A percentile compares a stretch with the other conserved stretches of the same genome.
Evolutionary conservation across 1,140 invertebrate species (phyloP).

Genomic region (Diuraphis noxia): DNA sequence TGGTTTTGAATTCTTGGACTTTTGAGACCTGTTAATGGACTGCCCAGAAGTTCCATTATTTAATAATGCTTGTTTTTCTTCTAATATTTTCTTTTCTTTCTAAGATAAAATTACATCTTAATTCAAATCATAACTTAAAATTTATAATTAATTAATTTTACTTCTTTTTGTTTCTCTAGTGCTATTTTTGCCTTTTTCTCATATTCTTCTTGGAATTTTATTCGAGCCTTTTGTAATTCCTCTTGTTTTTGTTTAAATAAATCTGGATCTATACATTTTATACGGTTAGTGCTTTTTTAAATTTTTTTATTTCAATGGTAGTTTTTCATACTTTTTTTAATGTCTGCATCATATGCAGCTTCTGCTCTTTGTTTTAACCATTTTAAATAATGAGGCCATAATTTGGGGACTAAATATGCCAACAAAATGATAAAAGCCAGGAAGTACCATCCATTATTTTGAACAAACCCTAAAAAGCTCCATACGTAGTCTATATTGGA

Average conservation of each 20-base stretch:
- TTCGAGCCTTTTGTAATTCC: slow-evolving; percentile 55
- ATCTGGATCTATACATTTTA: slow-evolving; percentile 55
- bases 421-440: neutral
- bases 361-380: slow-evolving; percentile 13
- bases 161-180: slow-evolving; percentile 57
- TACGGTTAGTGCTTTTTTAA: neutral
- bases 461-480: neutral
- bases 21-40: slow-evolving; percentile 16
- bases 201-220: slow-evolving; percentile 56
- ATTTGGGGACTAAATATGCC: neutral
- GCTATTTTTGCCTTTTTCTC: slow-evolving; percentile 55
- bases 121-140: neutral
- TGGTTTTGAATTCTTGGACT: slow-evolving; percentile 27
- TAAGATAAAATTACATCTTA: neutral
- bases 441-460: slow-evolving; percentile 32
- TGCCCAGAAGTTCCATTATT: slow-evolving; percentile 2
- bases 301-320: neutral
- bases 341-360: slow-evolving; percentile 21
- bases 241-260: slow-evolving; percentile 51
- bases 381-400: slow-evolving; percentile 32
- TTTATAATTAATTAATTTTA: slow-evolving; percentile 32
- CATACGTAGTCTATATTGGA: neutral
- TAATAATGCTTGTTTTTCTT: slow-evolving; percentile 40
- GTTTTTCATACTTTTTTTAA: slow-evolving; percentile 39
- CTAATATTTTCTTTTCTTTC: slow-evolving; percentile 45